phyloP scores from a whole-genome alignment of 2,888 invertebrate genomes.

The Drosophila formosana region DNA sequence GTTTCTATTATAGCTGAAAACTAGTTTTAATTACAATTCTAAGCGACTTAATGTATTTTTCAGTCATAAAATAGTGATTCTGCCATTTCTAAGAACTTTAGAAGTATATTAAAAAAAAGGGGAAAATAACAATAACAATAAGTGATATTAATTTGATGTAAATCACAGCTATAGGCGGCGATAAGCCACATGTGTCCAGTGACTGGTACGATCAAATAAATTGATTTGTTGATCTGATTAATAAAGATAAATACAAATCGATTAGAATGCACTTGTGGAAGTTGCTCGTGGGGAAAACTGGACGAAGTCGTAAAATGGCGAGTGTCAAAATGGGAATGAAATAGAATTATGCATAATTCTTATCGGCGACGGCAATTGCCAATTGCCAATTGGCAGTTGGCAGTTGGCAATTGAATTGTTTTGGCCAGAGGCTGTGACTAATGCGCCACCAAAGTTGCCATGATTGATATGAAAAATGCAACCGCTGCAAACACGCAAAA shows the following conservation, averaged over 20 bases:
- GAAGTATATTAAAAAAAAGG: no score
- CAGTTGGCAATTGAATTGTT: constrained; percentile 62
- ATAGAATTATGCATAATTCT: constrained; percentile 70
- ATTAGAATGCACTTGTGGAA: constrained; percentile 2
- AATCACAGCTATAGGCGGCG: not conserved
- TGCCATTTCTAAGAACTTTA: no score
- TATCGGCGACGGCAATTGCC: constrained; percentile 47
- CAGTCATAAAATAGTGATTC: no score
- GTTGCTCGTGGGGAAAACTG: not conserved
- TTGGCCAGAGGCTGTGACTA: constrained; percentile 72
- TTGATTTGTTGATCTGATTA: not conserved
- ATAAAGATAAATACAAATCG: constrained; percentile 12
- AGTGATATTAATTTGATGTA: not conserved
- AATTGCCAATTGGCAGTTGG: constrained; percentile 43
- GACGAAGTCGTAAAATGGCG: constrained; percentile 34
- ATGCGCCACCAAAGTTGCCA: constrained; percentile 76
- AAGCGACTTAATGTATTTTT: no score
- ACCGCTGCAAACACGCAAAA: constrained; percentile 32
- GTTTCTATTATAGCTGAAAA: no score
- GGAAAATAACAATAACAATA: no score
- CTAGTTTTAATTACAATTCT: no score
- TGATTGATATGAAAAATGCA: constrained; percentile 65
- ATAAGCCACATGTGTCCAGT: not conserved
- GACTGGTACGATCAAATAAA: not conserved
- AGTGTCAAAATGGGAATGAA: constrained; percentile 77